phyloP scores from a whole-genome alignment of 2,113 vertebrate genomes.

The Haemorhous mexicanus region DNA sequence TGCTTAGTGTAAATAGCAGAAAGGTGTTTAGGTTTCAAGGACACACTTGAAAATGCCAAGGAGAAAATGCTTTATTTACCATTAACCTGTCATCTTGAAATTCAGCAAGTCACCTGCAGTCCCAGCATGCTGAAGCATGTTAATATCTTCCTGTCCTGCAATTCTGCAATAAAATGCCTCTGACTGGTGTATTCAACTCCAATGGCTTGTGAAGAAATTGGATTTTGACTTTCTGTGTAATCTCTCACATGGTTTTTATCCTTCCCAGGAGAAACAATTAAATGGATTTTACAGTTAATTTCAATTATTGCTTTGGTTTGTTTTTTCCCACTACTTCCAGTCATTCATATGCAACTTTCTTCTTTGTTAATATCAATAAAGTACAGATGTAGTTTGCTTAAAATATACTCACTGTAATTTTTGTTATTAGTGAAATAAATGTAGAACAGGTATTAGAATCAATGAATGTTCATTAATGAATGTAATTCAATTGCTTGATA shows the following conservation, averaged over 20 bases:
- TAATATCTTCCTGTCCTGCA: background rate
- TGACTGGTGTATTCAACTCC: background rate
- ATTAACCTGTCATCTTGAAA: conserved; percentile 33
- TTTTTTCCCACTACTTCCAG: background rate
- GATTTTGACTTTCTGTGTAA: background rate
- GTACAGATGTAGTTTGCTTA: background rate
- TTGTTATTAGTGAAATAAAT: background rate
- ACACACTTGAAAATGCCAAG: background rate
- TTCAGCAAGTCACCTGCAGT: background rate
- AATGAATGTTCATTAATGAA: background rate
- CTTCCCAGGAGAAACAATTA: background rate
- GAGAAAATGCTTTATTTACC: conserved; percentile 44
- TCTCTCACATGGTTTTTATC: background rate
- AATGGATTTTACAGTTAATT: conserved; percentile 22
- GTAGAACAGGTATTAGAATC: background rate
- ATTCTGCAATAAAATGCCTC: background rate
- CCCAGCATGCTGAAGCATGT: background rate
- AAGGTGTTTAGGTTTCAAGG: conserved; percentile 32
- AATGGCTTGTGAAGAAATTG: background rate
- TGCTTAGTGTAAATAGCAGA: background rate
- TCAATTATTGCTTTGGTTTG: background rate
- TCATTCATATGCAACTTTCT: background rate
- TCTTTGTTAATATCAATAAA: background rate
- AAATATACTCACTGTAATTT: background rate
- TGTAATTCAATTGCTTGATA: background rate